phyloP scores from a whole-genome alignment of 2,797 vertebrate genomes.

The Danio kyathit region DNA sequence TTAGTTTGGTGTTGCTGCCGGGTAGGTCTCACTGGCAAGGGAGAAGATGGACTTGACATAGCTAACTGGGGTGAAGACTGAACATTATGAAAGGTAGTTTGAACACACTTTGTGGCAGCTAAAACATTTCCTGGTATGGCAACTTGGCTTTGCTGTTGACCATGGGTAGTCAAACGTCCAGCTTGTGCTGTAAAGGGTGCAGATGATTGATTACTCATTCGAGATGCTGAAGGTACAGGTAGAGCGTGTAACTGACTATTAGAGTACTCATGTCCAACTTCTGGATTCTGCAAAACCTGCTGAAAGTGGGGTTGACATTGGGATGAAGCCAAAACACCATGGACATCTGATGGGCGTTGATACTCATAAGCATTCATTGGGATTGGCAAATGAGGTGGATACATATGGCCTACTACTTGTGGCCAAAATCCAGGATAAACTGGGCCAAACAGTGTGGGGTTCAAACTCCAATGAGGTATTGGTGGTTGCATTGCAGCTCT shows the following conservation, averaged over 20 bases:
- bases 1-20: neutral
- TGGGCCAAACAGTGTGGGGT: neutral
- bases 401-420: neutral
- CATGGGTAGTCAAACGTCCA: neutral
- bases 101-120: neutral
- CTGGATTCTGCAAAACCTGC: neutral
- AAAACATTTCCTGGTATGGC: neutral
- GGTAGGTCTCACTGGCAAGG: neutral
- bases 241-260: neutral
- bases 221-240: neutral
- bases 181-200: neutral
- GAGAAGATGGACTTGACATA: neutral
- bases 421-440: neutral
- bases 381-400: neutral
- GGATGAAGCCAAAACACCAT: neutral
- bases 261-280: no score
- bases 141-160: neutral
- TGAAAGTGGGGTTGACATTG: neutral
- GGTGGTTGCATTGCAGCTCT: neutral
- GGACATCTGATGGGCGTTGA: neutral
- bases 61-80: neutral
- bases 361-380: neutral
- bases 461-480: neutral
- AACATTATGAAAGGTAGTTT: neutral
- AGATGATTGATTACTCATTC: neutral